Conservation (phyloP, 2,113 vertebrate genomes). For the Sphaerodactylus townsendi region DNA sequence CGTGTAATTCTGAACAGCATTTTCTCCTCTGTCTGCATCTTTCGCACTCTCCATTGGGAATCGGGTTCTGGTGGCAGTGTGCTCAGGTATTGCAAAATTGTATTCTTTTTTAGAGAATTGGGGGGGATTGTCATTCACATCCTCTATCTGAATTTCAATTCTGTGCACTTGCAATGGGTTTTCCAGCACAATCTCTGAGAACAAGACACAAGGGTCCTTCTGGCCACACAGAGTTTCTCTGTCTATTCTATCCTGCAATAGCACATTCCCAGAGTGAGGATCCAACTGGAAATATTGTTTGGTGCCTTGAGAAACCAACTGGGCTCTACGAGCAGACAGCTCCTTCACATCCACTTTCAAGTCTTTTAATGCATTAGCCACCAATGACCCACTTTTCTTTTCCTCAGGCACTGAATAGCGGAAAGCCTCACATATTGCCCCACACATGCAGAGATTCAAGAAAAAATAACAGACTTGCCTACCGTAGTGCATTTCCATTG, state of each 20-base stretch:
- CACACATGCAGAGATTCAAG: constrained; percentile 27
- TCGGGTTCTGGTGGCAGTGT: background rate
- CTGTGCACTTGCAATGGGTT: constrained; percentile 70
- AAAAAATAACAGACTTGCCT: constrained; percentile 58
- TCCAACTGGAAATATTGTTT: constrained; percentile 73
- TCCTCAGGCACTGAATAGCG: constrained; percentile 78
- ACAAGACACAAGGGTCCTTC: constrained; percentile 60
- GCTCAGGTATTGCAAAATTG: background rate
- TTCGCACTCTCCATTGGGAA: constrained; percentile 3
- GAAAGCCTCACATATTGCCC: constrained; percentile 44
- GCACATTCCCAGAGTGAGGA: constrained; percentile 71
- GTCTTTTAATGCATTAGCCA: constrained; percentile 63
- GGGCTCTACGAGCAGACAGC: constrained; percentile 68
- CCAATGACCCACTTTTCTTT: constrained; percentile 66
- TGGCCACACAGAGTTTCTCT: constrained; percentile 77
- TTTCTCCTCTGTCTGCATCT: constrained; percentile 14
- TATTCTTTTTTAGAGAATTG: constrained; percentile 3
- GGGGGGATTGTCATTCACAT: constrained; percentile 56
- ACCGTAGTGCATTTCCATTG: background rate
- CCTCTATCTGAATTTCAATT: constrained; percentile 51
- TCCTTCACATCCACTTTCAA: constrained; percentile 75
- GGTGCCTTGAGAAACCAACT: constrained; percentile 73
- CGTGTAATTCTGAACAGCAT: constrained; percentile 9
- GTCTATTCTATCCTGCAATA: constrained; percentile 78
- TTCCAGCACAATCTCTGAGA: constrained; percentile 69